phyloP scores from a whole-genome alignment of 2,113 vertebrate genomes.

The Silurus meridionalis region DNA sequence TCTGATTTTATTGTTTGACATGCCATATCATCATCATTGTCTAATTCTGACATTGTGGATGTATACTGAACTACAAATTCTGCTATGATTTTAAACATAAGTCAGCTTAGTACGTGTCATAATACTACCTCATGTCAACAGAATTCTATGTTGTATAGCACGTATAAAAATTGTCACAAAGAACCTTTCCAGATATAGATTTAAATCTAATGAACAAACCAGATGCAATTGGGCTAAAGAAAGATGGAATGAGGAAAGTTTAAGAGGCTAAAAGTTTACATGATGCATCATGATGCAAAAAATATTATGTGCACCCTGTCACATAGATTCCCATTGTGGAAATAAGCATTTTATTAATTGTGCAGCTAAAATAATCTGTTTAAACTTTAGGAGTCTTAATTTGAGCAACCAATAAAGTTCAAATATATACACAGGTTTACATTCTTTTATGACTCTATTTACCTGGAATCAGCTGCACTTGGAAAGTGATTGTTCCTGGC shows the following conservation, averaged over 20 bases:
- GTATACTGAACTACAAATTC: not conserved
- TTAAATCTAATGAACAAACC: not conserved
- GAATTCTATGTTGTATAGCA: not conserved
- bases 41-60: not conserved
- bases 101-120: not conserved
- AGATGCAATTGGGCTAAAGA: not conserved
- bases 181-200: not conserved
- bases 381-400: not conserved
- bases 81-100: not conserved
- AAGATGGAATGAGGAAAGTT: not conserved
- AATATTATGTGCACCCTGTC: not conserved
- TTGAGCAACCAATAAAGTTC: not conserved
- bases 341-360: not conserved
- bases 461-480: not conserved
- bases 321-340: too few relatives aligned
- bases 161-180: not conserved
- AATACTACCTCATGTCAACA: not conserved
- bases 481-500: not conserved
- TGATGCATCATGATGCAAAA: not conserved
- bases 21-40: not conserved
- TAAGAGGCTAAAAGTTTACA: not conserved
- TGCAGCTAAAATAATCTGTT: not conserved
- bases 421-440: not conserved
- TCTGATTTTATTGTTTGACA: not conserved
- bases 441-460: not conserved